A percentile compares a stretch with the other conserved stretches of the same genome.
These are phyloP conservation scores for Cynaeus angustus DNA, from an alignment of 2,888 invertebrate genomes.

Conservation along the genomic window DNA sequence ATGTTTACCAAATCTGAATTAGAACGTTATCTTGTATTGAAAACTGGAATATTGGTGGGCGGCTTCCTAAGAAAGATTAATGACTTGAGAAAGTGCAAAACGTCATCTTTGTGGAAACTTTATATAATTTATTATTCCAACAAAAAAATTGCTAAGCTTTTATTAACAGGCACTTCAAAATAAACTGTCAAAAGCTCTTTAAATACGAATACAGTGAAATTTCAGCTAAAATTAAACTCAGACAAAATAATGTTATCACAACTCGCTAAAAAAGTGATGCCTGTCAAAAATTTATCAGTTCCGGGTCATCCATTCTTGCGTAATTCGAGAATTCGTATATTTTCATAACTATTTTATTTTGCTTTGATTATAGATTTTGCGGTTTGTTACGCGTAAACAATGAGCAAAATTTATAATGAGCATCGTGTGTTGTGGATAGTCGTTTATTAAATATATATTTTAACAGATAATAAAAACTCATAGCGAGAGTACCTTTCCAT, in stretches of 20 bases:
- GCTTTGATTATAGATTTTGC: too few relatives aligned
- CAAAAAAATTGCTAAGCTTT: background rate
- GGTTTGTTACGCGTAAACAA: background rate
- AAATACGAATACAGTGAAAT: too few relatives aligned
- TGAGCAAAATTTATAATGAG: background rate
- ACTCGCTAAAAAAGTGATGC: too few relatives aligned
- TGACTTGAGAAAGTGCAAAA: background rate
- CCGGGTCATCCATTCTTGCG: too few relatives aligned
- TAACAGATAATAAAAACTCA: too few relatives aligned
- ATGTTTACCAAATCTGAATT: background rate
- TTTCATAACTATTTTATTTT: too few relatives aligned
- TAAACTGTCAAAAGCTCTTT: background rate
- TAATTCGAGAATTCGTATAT: too few relatives aligned
- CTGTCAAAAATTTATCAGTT: too few relatives aligned
- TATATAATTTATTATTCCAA: conserved; percentile 11
- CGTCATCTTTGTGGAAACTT: conserved; percentile 7
- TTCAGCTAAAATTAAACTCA: too few relatives aligned
- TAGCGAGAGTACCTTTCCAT: too few relatives aligned
- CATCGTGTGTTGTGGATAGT: background rate
- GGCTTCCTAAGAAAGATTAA: conserved; percentile 26
- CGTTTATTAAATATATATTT: too few relatives aligned
- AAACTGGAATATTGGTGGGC: conserved; percentile 3
- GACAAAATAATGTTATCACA: too few relatives aligned
- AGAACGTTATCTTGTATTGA: background rate
- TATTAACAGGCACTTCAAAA: background rate